Evolutionary conservation across 2,113 vertebrate genomes (phyloP).

Genomic region (Larimichthys crocea): DNA sequence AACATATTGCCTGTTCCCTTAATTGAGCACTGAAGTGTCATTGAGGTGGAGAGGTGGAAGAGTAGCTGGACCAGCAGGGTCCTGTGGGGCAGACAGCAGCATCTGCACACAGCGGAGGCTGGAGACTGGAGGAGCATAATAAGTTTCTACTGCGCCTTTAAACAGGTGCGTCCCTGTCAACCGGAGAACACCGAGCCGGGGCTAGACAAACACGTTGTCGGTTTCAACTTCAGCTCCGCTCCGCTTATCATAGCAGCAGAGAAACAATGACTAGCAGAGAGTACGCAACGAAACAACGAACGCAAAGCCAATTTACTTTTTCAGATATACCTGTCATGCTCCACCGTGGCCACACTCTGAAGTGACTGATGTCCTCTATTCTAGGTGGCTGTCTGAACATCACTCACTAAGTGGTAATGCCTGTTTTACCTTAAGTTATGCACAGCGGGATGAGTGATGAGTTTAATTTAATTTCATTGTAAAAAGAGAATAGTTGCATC

Average conservation of each 20-base stretch:
- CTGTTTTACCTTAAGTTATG: slow-evolving; percentile 41
- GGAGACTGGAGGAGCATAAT: slow-evolving; percentile 59
- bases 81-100: slow-evolving; percentile 50
- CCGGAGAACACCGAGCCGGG: slow-evolving; percentile 50
- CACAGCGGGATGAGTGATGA: slow-evolving; percentile 52
- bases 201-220: not conserved
- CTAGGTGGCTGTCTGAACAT: slow-evolving; percentile 49
- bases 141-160: slow-evolving; percentile 52
- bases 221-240: slow-evolving; percentile 45
- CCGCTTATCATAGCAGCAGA: slow-evolving; percentile 55
- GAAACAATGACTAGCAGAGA: slow-evolving; percentile 45
- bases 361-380: slow-evolving; percentile 63
- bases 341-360: not conserved
- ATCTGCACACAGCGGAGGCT: slow-evolving; percentile 33
- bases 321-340: slow-evolving; percentile 61
- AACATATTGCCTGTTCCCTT: slow-evolving; percentile 40
- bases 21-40: slow-evolving; percentile 43
- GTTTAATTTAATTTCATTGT: slow-evolving; percentile 54
- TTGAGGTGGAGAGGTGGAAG: slow-evolving; percentile 25
- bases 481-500: slow-evolving; percentile 19
- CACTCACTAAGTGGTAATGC: slow-evolving; percentile 44
- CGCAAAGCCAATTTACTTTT: slow-evolving; percentile 52
- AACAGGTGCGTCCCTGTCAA: slow-evolving; percentile 76
- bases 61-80: slow-evolving; percentile 12
- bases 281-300: slow-evolving; percentile 55